These are phyloP conservation scores for Cladopsammia gracilis DNA, from an alignment of 64 coral and sea anemone genomes.

Conservation along the genomic window DNA sequence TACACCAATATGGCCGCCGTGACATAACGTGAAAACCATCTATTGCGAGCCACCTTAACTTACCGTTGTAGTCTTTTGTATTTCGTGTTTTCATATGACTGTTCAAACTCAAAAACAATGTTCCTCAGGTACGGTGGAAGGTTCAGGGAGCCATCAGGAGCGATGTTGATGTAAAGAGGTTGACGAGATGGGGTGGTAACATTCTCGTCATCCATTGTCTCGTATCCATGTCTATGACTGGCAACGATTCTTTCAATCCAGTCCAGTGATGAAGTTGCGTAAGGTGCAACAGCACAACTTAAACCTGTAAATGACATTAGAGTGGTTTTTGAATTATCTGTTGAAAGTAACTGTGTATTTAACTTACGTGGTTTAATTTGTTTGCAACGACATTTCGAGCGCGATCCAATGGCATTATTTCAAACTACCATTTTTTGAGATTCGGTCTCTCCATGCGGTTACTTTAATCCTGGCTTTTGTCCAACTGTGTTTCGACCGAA, in stretches of 20 bases:
- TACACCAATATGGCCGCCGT: too few species aligned
- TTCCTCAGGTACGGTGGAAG: not conserved
- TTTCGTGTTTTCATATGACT: not conserved
- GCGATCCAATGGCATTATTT: too few species aligned
- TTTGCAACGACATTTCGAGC: too few species aligned
- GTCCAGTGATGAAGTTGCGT: not conserved
- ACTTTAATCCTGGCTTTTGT: too few species aligned
- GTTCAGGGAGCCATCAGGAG: not conserved
- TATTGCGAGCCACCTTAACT: not conserved
- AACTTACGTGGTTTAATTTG: too few species aligned
- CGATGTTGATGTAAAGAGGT: conserved; percentile 1
- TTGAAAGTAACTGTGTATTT: too few species aligned
- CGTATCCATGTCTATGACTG: not conserved
- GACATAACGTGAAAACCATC: too few species aligned
- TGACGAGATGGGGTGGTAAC: not conserved
- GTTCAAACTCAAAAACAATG: not conserved
- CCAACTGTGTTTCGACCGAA: too few species aligned
- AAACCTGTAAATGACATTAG: too few species aligned
- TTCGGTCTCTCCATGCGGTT: too few species aligned
- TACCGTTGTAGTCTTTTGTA: not conserved
- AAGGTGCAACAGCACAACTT: not conserved
- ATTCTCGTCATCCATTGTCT: not conserved
- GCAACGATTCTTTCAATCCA: not conserved
- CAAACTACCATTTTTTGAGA: too few species aligned
- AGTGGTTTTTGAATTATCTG: too few species aligned